Percentiles rank a stretch among this genome's conserved stretches.
Conservation (phyloP, 2,113 vertebrate species). For the chimpanzee (Pan troglodytes) region DNA sequence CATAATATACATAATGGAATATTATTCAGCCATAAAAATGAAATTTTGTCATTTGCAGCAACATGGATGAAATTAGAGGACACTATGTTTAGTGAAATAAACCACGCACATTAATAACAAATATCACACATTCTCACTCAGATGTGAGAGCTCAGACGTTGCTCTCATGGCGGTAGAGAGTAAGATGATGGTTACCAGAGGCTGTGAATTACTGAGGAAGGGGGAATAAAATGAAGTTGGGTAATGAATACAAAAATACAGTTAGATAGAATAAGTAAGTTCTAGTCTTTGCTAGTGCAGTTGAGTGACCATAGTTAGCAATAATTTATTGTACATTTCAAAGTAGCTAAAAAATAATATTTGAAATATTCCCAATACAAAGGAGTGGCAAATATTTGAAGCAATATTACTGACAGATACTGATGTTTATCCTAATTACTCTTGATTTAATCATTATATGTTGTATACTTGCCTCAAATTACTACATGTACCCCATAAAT, state of each 20-base stretch:
- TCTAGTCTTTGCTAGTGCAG: not conserved
- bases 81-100: not conserved
- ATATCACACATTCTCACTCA: not conserved
- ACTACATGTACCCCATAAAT: not conserved
- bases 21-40: not conserved
- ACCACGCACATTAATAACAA: not conserved
- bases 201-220: not conserved
- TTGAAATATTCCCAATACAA: not conserved
- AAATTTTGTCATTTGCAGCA: not conserved
- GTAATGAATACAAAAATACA: not conserved
- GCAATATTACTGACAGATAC: no score
- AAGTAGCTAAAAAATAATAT: not conserved
- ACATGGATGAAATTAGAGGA: not conserved
- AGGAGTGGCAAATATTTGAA: not conserved
- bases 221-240: not conserved
- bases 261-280: not conserved
- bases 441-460: not conserved
- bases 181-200: not conserved
- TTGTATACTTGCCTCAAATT: not conserved
- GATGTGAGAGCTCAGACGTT: not conserved
- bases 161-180: not conserved
- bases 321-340: not conserved
- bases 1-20: not conserved
- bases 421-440: not conserved
- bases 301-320: not conserved